Evolutionary conservation across 2,888 invertebrate genomes (phyloP), one percentile per base, ranked within the genome.

Genomic region (Acleris literana): DNA sequence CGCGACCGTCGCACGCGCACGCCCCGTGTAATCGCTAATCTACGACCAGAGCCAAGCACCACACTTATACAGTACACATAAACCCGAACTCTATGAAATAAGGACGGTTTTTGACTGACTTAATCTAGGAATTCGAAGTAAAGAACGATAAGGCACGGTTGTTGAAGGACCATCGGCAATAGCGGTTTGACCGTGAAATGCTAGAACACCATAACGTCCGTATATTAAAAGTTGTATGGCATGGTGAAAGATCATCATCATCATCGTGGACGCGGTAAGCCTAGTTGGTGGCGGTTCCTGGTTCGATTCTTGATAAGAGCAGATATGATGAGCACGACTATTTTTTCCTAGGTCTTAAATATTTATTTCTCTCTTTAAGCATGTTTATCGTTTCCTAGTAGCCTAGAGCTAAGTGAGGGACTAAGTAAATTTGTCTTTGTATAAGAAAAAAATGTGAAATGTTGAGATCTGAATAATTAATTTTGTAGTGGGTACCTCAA

Each of bases 1-100:
- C 64, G 64, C 65, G 49, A 20, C 67, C 68, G 68, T 57, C 72
- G 72, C 76, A 72, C 72, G 77, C 76, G 78, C 72, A 25, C 66
- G 55, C 69, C 68, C 71, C 76, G 70, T 79, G 76, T 81, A 80
- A 81, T 80, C 76, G 71, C 65, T 80, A 80, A 80, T 78, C 70
- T 73, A 51, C 55, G 69, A 68, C 64, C 58, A 68, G 63, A 63
- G 46, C 64, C 69, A 66, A 53, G 55, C 25, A 64, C 39, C 64
- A 59, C 58, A 54, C 51, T 20, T 9, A 33, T 22, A 44, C 29
- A 22, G 6, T 17, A 7, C 33, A 49, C 48, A n/a, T n/a, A 46
- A 39, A 57, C 33, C 60, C 55, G 57, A 57, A 5, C 20, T 39
- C 57, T 6, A 22, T 13, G 51, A 5, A 57, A 62, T 62, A 66